Evolutionary conservation across 2,888 invertebrate species (phyloP), one percentile per base, ranked within the genome.

Genomic region (Hylaea fasciaria): DNA sequence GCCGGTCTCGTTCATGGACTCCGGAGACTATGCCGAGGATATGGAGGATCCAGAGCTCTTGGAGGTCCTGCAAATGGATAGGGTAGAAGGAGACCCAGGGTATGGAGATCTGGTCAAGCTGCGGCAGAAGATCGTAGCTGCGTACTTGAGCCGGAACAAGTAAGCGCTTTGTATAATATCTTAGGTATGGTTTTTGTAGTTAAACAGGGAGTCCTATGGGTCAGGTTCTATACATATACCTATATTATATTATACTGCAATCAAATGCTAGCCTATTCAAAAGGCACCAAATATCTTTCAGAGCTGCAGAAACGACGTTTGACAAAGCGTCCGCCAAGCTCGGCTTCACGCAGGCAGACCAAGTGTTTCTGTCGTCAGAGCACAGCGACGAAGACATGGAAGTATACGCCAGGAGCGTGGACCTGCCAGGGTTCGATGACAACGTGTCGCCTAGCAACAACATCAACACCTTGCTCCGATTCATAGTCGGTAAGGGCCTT

Each of bases 351-450:
- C 83, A 88, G 12, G 77, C 88, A 0, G 88, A 87, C 16, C 87
- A 85, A 59, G 87, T 93, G 56, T 92, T 93, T 49, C 90, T 94
- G 0, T 93, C 94, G 0, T 93, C 94, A 0, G 95, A 95, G 66
- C 93, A 94, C 58, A 95, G 95, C 48, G 95, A 96, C 70, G 95
- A 95, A 66, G 95, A 95, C 66, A 90, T 93, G 72, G 96, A 96
- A 76, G 93, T 95, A 49, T 96, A 95, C 93, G 95, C 96, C 0
- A 91, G 96, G 61, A 94, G 94, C 8, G 95, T 96, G 0, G 96
- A 96, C 83, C 90, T 96, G 40, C 96, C 96, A 1, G 96, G 96
- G 1, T 95, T 97, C 67, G 97, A 97, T 69, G 97, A 97, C 77
- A 96, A 96, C 78, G 95, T 96, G 32, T 96, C 97, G 0, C 95